phyloP scores from a whole-genome alignment of 1,140 invertebrate genomes.

The Gonioctena quinquepunctata region DNA sequence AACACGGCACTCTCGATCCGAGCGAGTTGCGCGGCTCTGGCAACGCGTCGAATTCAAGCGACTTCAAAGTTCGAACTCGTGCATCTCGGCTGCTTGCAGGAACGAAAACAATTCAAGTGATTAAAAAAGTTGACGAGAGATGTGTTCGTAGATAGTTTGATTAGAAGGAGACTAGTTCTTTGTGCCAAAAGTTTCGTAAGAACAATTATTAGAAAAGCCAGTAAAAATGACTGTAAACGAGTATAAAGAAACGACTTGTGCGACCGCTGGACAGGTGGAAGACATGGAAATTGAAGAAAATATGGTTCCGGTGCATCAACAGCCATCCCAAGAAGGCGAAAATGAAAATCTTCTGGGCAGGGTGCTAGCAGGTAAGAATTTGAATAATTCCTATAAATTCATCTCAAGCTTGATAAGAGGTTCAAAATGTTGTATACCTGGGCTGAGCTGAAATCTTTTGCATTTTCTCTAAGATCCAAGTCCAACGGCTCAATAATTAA shows the following conservation, averaged over 20 bases:
- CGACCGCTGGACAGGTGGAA: conserved; percentile 40
- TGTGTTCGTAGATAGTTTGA: neutral
- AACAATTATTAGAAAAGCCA: neutral
- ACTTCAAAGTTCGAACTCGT: neutral
- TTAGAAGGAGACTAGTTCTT: neutral
- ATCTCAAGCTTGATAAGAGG: no score
- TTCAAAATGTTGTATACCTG: no score
- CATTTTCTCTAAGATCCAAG: no score
- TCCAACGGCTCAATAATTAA: no score
- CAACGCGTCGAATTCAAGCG: neutral
- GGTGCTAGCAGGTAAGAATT: conserved; percentile 61
- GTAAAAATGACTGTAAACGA: conserved; percentile 53
- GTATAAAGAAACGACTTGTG: conserved; percentile 52
- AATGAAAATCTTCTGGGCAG: conserved; percentile 62
- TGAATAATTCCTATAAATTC: neutral
- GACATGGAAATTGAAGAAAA: conserved; percentile 42
- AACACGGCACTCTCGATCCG: neutral
- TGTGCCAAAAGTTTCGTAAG: neutral
- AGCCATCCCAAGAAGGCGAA: conserved; percentile 52
- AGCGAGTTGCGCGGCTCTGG: neutral
- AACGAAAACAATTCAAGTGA: neutral
- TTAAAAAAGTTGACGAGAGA: neutral
- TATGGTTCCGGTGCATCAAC: conserved; percentile 28
- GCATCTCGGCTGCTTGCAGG: neutral
- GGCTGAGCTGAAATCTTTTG: no score